Evolutionary conservation across 1,140 invertebrate genomes (phyloP), one percentile per base, ranked within the genome.

Genomic region (Oryzaephilus surinamensis): DNA sequence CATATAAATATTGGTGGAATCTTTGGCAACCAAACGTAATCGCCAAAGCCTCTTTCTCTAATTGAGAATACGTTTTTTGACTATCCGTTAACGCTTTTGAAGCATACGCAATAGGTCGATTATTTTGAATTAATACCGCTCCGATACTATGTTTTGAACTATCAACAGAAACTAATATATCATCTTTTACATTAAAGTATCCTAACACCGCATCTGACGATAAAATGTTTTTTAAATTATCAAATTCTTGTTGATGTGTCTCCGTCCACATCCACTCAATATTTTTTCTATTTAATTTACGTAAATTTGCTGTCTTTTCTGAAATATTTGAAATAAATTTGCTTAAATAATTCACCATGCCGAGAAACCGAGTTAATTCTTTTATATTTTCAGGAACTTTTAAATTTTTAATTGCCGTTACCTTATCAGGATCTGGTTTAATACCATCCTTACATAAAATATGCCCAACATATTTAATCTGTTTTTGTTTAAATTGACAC

Each of bases 11-110:
- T 16, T 60, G 45, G 41, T 57, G 43, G 48, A 61, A 60, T 44
- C 43, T 51, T 27, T 42, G 39, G 13, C 44, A 44, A 20, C 39
- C 53, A 48, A 43, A 56, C n/a, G 40, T 10, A 12, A 61, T 48
- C n/a, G 49, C 50, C 6, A 55, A 30, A 11, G 51, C 20, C 40
- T 63, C 56, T 45, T 67, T 67, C 40, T 68, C 65, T 27, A 66
- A 62, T 41, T 63, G 61, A 2, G 60, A 49, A 37, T 60, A 66
- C 2, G 41, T 44, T 36, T 51, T 36, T 37, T 64, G 36, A n/a
- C 45, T 39, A 32, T 49, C 32, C 6, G 46, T 61, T 8, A 69
- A 46, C n/a, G 52, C 41, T 48, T 52, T 51, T 1, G 57, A 59
- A 2, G 55, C 56, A 45, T 50, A 66, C 26, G 42, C 40, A 10